Evolutionary conservation across 2,113 vertebrate species (phyloP), one percentile per base, ranked within the genome.

Genomic region (Isichthys henryi): DNA sequence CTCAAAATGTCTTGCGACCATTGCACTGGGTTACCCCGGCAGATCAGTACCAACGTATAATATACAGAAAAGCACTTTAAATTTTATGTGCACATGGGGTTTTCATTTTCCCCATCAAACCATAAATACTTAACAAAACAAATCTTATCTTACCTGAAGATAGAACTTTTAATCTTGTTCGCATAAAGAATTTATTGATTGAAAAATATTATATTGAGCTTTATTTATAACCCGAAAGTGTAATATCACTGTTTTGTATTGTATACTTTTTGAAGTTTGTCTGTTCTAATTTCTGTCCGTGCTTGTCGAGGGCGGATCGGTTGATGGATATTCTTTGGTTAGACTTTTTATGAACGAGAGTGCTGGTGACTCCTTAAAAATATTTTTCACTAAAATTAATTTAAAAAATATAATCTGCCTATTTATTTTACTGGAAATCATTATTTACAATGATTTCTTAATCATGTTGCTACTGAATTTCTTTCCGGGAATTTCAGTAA

Each of bases 41-140:
- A 88, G 17, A 88, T 45, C 48, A 31, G n/a, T 53, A 88, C 56
- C 89, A 87, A 43, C 7, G 11, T 88, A 56, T 39, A 35, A 62
- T 53, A 70, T 70, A 70, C 35, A 88, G 66, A 74, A 27, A 88
- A 90, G 90, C 90, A 88, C 90, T 90, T 90, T 90, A 90, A 86
- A 62, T 84, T 88, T 90, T 87, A 46, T 46, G 82, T 89, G 88
- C 58, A 52, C 89, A 74, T 86, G 62, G 39, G 80, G 21, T 48
- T 43, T 49, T 62, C n/a, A 7, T 11, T 27, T 50, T 87, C 45
- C 62, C 86, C 45, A 70, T 87, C 39, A 50, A 48, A 74, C 83
- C 46, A 62, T 70, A 87, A 50, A 70, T 21, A 87, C 50, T 8
- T 52, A 87, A 39, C 27, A 74, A 74, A 86, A 87, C 17, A 62